Percentiles rank a stretch among this genome's conserved stretches.
phyloP scores from a whole-genome alignment of 2,113 vertebrate genomes.

The Lonchura striata region DNA sequence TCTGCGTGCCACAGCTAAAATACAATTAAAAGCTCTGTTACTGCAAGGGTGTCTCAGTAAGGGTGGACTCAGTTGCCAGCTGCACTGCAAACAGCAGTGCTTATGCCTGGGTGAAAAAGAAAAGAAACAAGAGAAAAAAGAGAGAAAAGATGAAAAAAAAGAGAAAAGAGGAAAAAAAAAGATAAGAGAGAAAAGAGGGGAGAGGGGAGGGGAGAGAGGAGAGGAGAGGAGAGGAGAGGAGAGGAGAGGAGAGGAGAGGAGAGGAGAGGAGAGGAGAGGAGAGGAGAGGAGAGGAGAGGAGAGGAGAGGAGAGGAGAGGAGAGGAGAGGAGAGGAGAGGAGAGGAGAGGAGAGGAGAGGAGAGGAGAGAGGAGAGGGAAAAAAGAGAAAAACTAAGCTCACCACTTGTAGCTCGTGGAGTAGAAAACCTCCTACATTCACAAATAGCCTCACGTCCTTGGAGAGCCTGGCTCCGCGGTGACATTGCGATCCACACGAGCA shows the following conservation, averaged over 20 bases:
- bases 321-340: accelerated
- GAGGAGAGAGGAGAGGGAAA: accelerated
- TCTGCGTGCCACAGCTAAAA: neutral
- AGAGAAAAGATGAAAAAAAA: too few species aligned
- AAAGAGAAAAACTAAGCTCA: accelerated
- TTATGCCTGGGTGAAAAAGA: neutral
- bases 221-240: too few species aligned
- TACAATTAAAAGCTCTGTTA: neutral
- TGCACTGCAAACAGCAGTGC: neutral
- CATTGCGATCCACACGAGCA: accelerated
- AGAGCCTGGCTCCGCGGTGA: neutral
- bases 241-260: too few species aligned
- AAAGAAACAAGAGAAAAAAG: too few species aligned
- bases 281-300: accelerated
- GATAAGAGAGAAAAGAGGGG: too few species aligned
- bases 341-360: too few species aligned
- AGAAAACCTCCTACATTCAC: neutral
- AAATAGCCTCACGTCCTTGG: accelerated
- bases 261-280: accelerated
- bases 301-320: too few species aligned
- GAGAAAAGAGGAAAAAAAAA: too few species aligned
- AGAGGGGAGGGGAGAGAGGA: too few species aligned
- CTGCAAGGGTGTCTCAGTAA: neutral
- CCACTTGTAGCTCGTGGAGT: neutral
- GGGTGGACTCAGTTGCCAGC: neutral